Conservation (phyloP, 2,797 vertebrate species). For the Melanotaenia maccullochi region DNA sequence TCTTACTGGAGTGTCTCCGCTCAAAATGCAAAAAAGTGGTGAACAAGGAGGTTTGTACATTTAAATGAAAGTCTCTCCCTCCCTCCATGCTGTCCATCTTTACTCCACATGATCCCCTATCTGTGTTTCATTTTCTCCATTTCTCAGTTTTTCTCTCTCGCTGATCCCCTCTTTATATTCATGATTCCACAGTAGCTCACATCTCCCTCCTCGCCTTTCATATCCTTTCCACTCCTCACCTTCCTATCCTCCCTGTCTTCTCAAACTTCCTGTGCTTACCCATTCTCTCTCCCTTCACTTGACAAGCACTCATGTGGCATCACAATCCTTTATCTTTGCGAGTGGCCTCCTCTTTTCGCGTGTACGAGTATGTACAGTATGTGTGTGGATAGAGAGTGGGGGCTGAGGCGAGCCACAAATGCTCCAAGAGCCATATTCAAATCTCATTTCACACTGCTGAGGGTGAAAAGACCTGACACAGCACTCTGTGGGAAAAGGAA, state of each 20-base stretch:
- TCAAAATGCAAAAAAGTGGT: constrained; percentile 47
- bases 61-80: constrained; percentile 40
- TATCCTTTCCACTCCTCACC: constrained; percentile 8
- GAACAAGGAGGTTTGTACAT: constrained; percentile 31
- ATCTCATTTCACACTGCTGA: constrained; percentile 82
- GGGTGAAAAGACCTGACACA: constrained; percentile 80
- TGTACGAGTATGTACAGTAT: constrained; percentile 1
- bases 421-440: constrained; percentile 80
- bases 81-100: constrained; percentile 26
- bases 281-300: constrained; percentile 9
- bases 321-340: constrained; percentile 70
- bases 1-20: constrained; percentile 33
- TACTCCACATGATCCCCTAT: constrained; percentile 31
- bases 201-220: constrained; percentile 12
- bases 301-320: constrained; percentile 53
- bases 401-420: constrained; percentile 47
- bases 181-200: constrained; percentile 18
- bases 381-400: neutral
- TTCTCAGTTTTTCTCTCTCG: constrained; percentile 30
- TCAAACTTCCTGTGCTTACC: constrained; percentile 24
- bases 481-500: constrained; percentile 63
- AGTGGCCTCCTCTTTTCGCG: constrained; percentile 47
- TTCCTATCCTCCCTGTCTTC: constrained; percentile 27
- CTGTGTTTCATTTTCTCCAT: constrained; percentile 49
- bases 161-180: constrained; percentile 51